A percentile compares a stretch with the other conserved stretches of the same genome.
Evolutionary conservation across 2,888 invertebrate species (phyloP).

Genomic region (Leptopilina myrica): DNA sequence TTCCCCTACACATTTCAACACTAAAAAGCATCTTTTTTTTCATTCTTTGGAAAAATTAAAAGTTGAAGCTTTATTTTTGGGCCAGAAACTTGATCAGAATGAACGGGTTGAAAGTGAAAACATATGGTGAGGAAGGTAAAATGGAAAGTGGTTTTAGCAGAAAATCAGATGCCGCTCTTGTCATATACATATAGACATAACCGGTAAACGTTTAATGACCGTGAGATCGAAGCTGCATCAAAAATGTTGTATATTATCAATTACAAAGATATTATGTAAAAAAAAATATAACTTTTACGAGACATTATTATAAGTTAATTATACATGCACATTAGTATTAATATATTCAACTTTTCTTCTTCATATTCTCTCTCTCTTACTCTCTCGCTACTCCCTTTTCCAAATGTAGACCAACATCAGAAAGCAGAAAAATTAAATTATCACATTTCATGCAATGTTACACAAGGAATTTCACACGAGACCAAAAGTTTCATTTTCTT

Average conservation of each 20-base stretch:
- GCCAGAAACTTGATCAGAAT: conserved; percentile 39
- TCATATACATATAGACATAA: conserved; percentile 26
- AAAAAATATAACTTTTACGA: background rate
- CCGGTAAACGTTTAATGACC: conserved; percentile 1
- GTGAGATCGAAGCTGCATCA: conserved; percentile 17
- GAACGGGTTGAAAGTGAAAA: conserved; percentile 63
- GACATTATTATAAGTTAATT: background rate
- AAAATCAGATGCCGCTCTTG: conserved; percentile 57
- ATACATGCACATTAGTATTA: background rate
- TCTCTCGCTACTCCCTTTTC: background rate
- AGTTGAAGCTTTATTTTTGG: background rate
- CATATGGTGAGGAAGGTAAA: conserved; percentile 61
- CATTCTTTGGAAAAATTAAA: too few species aligned
- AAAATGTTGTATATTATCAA: background rate
- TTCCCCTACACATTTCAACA: too few species aligned
- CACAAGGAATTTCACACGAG: too few species aligned
- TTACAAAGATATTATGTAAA: conserved; percentile 20
- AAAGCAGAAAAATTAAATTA: background rate
- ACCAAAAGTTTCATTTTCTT: too few species aligned
- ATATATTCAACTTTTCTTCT: background rate
- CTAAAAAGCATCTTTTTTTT: too few species aligned
- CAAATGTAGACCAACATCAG: background rate
- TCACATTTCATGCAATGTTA: background rate
- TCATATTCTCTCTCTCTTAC: too few species aligned
- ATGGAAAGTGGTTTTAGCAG: conserved; percentile 63